A percentile compares a stretch with the other conserved stretches of the same genome.
Evolutionary conservation across 2,113 vertebrate genomes (phyloP).

Genomic region (Trogon melanurus): DNA sequence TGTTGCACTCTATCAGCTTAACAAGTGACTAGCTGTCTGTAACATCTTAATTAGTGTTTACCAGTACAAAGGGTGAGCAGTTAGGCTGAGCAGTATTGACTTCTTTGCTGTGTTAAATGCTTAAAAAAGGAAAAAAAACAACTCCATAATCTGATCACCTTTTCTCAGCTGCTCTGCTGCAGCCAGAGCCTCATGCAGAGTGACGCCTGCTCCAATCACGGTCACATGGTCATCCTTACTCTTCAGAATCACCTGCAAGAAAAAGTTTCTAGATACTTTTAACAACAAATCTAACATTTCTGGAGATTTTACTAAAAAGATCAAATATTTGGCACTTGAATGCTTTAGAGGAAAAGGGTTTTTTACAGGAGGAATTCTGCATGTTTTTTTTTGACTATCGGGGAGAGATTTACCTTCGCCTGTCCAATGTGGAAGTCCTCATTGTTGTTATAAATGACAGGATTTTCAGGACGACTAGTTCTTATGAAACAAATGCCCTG

Average conservation of each 20-base stretch:
- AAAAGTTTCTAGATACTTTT: background rate
- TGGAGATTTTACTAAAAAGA: background rate
- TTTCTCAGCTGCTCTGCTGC: conserved; percentile 92
- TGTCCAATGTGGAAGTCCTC: conserved; percentile 94
- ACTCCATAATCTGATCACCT: conserved; percentile 71
- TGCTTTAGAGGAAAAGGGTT: background rate
- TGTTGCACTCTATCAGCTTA: background rate
- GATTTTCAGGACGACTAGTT: conserved; percentile 90
- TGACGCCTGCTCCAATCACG: conserved; percentile 90
- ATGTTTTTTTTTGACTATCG: background rate
- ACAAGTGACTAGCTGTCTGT: background rate
- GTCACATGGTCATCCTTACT: conserved; percentile 93
- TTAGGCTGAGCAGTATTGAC: background rate
- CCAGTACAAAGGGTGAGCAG: background rate
- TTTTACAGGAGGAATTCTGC: background rate
- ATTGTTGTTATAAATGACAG: conserved; percentile 90
- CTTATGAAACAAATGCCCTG: conserved; percentile 96
- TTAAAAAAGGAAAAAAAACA: background rate
- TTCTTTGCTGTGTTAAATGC: background rate
- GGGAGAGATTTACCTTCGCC: conserved; percentile 83
- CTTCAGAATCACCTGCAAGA: conserved; percentile 86
- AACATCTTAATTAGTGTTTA: background rate
- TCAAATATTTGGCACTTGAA: background rate
- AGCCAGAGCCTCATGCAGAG: conserved; percentile 90
- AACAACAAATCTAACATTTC: background rate